Evolutionary conservation across 2,113 vertebrate genomes (phyloP).

Genomic region (Carollia perspicillata): DNA sequence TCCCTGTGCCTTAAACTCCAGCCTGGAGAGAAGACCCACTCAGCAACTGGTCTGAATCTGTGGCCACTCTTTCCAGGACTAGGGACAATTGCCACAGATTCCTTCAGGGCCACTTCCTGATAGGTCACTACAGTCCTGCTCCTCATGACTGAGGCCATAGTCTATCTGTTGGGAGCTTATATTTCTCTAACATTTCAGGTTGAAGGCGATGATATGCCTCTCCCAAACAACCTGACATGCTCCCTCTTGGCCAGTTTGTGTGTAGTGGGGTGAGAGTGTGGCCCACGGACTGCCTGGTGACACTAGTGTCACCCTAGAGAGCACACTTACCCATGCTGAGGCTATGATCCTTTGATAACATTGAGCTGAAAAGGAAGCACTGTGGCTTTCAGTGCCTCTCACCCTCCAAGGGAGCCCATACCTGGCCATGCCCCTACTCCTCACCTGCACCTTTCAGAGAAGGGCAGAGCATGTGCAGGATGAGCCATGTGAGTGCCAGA

Average conservation of each 20-base stretch:
- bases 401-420: neutral
- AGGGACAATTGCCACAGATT: neutral
- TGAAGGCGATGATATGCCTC: neutral
- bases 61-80: fast-evolving
- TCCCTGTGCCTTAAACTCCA: neutral
- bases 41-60: neutral
- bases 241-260: fast-evolving
- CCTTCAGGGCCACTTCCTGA: too few species aligned
- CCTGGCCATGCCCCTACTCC: too few species aligned
- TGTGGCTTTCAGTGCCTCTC: too few species aligned
- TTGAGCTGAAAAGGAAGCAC: neutral
- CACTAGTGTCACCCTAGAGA: too few species aligned
- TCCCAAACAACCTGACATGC: fast-evolving
- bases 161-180: neutral
- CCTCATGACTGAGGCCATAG: fast-evolving
- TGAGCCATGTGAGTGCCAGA: fast-evolving
- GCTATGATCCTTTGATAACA: fast-evolving
- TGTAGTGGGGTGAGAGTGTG: neutral
- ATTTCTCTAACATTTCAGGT: neutral
- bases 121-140: neutral
- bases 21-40: neutral
- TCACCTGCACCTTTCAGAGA: neutral
- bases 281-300: too few species aligned
- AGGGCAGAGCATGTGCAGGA: fast-evolving
- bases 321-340: fast-evolving